These are phyloP conservation scores for Rhopalosiphum maidis DNA, from an alignment of 1,140 invertebrate genomes.

Conservation along the genomic window DNA sequence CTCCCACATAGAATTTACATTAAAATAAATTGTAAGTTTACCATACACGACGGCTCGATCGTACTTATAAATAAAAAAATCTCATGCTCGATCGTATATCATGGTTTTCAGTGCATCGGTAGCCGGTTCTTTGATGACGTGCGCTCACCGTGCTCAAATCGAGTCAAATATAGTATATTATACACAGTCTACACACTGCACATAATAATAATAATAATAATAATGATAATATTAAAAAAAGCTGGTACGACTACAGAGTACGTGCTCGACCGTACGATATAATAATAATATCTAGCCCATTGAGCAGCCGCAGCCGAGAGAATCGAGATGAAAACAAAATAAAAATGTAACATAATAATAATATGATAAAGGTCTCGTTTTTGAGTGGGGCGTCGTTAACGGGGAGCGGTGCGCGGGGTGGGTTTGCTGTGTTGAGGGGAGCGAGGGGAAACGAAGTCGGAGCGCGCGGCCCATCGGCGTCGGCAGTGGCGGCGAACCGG, in stretches of 20 bases:
- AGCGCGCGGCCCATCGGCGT: not conserved
- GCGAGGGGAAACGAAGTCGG: not conserved
- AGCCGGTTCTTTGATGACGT: not conserved
- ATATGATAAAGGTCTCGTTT: not conserved
- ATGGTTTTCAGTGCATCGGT: not conserved
- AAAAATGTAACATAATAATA: not conserved
- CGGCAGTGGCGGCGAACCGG: constrained; percentile 29
- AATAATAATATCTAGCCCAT: not conserved
- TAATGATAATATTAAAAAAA: not conserved
- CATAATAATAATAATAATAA: not conserved
- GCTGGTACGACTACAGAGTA: not conserved
- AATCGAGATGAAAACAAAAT: not conserved
- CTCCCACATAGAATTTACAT: not conserved
- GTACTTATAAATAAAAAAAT: too few relatives aligned
- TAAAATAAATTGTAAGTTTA: constrained; percentile 1
- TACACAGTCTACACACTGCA: too few relatives aligned
- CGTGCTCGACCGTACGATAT: not conserved
- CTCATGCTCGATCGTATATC: not conserved
- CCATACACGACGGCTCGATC: too few relatives aligned
- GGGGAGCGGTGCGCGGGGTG: too few relatives aligned
- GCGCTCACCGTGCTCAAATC: not conserved
- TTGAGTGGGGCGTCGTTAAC: not conserved
- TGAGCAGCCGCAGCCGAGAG: not conserved
- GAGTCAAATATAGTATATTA: not conserved
- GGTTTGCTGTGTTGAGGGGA: too few relatives aligned